A percentile compares a stretch with the other conserved stretches of the same genome.
Evolutionary conservation across 1,140 invertebrate genomes (phyloP).

Genomic region (Lithobius niger): DNA sequence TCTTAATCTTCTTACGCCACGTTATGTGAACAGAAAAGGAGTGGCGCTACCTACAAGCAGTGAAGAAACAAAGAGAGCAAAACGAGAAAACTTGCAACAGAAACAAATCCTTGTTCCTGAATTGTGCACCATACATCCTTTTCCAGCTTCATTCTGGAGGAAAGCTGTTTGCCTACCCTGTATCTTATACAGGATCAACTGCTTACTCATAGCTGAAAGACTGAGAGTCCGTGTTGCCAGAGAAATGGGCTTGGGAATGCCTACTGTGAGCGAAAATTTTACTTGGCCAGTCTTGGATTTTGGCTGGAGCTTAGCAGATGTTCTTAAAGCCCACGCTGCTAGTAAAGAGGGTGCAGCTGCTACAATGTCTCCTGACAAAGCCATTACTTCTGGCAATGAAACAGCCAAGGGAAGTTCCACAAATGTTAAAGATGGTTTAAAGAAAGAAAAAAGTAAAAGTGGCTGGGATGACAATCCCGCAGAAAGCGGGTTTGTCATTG

Average conservation of each 20-base stretch:
- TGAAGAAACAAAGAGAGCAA: slow-evolving; percentile 73
- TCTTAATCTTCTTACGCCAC: slow-evolving; percentile 87
- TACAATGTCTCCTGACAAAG: neutral
- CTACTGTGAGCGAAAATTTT: slow-evolving; percentile 45
- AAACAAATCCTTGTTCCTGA: slow-evolving; percentile 98
- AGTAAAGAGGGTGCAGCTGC: slow-evolving; percentile 21
- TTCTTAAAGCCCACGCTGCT: slow-evolving; percentile 45
- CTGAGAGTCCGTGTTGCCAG: slow-evolving; percentile 64
- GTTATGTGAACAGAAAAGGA: slow-evolving; percentile 91
- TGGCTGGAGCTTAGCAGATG: slow-evolving; percentile 79
- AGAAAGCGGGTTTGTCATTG: slow-evolving; percentile 44
- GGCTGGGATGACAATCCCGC: neutral
- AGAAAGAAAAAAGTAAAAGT: neutral
- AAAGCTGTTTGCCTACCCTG: slow-evolving; percentile 93
- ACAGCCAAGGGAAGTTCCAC: neutral
- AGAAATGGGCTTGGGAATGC: slow-evolving; percentile 55
- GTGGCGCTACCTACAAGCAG: slow-evolving; percentile 84
- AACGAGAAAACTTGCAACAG: slow-evolving; percentile 81
- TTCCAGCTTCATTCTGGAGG: slow-evolving; percentile 90
- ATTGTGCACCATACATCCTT: slow-evolving; percentile 88
- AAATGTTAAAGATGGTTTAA: no score
- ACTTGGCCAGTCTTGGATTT: slow-evolving; percentile 78
- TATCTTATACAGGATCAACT: slow-evolving; percentile 87
- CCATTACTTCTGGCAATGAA: neutral
- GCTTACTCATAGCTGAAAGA: slow-evolving; percentile 82